Evolutionary conservation across 2,888 invertebrate species (phyloP), one percentile per base, ranked within the genome.

Genomic region (Tenthredo distinguenda): DNA sequence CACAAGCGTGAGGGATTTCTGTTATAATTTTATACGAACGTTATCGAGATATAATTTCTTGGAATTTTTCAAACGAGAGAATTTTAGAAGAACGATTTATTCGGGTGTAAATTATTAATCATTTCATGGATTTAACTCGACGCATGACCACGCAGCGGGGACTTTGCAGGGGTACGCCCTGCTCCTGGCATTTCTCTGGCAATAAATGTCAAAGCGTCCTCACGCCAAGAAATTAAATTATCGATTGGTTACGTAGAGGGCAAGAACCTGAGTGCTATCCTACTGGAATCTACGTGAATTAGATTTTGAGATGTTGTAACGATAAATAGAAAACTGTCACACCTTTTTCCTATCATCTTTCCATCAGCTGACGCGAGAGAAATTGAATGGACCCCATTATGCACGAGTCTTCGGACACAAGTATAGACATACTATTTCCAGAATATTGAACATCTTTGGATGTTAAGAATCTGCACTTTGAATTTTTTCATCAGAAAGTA

Each of bases 211-310:
- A 65, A 62, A 74, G 43, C 31, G n/a, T 72, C 50, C 74, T 77
- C 86, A 58, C 74, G 86, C 87, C 85, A 86, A 85, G 86, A 87
- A 88, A 87, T 88, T 86, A 86, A 87, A 88, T 88, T 87, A 88
- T 87, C 86, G 87, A 88, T 81, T 83, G 84, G 77, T 50, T 50
- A 55, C 77, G 21, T 40, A 40, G 40, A 62, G 40, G 81, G 68
- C 40, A 81, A 40, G 62, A 81, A 81, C 62, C 58, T 7, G 81
- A 58, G 58, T 37, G 26, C 58, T n/a, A 2, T 40, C n/a, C 40
- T 18, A 68, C 68, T 26, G 21, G 26, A 18, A 68, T 68, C 4
- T 34, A 68, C 10, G 18, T 5, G 68, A 68, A 68, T 26, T 0
- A 68, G 34, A 68, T 34, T 68, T 18, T 5, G 6, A 31, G 6